Conservation (phyloP, 2,888 invertebrate genomes). For the Mycalesis mineus region DNA sequence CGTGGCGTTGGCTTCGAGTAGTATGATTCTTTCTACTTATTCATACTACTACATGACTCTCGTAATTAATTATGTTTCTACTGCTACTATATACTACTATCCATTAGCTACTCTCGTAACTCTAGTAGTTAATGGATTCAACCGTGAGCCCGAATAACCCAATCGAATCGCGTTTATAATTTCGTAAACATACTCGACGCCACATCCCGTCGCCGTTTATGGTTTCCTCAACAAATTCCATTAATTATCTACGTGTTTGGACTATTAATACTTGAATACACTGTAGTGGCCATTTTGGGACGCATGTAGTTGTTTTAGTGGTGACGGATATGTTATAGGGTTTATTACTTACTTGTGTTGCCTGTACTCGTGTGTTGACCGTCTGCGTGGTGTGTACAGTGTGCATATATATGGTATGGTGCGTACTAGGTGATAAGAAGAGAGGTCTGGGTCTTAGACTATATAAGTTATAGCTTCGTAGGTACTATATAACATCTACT, state of each 20-base stretch:
- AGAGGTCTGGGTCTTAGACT: too few species aligned
- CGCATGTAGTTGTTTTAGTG: constrained; percentile 5
- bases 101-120: not conserved
- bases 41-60: too few species aligned
- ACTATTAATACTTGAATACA: constrained; percentile 6
- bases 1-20: too few species aligned
- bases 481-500: too few species aligned
- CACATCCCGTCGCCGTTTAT: constrained; percentile 39
- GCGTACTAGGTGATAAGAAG: too few species aligned
- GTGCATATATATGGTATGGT: too few species aligned
- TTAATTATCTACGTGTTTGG: constrained; percentile 35
- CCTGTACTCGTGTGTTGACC: too few species aligned
- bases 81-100: too few species aligned
- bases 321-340: not conserved
- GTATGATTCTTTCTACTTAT: too few species aligned
- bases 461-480: too few species aligned
- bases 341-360: not conserved
- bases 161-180: constrained; percentile 23
- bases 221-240: constrained; percentile 37
- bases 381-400: too few species aligned
- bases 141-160: constrained; percentile 10
- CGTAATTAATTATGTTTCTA: too few species aligned
- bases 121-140: constrained; percentile 14
- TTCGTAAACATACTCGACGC: constrained; percentile 34
- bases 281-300: not conserved